Evolutionary conservation across 2,888 invertebrate species (phyloP).

Genomic region (Peribatodes rhomboidaria): DNA sequence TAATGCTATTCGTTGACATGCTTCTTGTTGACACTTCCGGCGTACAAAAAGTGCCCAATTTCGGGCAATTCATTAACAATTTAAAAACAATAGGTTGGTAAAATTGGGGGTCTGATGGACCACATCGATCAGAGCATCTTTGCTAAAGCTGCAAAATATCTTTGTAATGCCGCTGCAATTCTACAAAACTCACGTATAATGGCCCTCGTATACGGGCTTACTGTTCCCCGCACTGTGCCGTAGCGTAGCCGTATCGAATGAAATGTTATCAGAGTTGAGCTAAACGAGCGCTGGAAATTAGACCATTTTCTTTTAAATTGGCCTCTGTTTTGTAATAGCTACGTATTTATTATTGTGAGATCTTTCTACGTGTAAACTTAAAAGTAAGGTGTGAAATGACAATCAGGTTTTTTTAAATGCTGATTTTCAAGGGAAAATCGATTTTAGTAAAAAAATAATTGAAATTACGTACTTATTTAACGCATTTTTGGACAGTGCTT

Average conservation of each 20-base stretch:
- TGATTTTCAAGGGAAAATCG: no score
- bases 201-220: constrained; percentile 6
- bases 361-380: not conserved
- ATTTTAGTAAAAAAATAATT: no score
- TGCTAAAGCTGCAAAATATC: no score
- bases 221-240: not conserved
- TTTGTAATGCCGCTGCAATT: not conserved
- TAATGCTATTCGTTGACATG: no score
- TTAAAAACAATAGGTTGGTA: no score
- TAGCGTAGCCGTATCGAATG: not conserved
- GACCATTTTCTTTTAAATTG: constrained; percentile 1
- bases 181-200: not conserved
- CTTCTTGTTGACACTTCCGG: no score
- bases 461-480: no score
- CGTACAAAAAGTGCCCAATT: no score
- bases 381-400: not conserved
- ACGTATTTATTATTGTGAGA: not conserved
- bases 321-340: not conserved
- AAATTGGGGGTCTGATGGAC: no score
- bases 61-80: no score
- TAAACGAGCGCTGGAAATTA: not conserved
- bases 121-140: no score
- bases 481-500: no score
- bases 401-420: not conserved
- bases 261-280: constrained; percentile 1